Evolutionary conservation across 2,113 vertebrate genomes (phyloP), one percentile per base, ranked within the genome.

Genomic region (Bagarius yarrelli): DNA sequence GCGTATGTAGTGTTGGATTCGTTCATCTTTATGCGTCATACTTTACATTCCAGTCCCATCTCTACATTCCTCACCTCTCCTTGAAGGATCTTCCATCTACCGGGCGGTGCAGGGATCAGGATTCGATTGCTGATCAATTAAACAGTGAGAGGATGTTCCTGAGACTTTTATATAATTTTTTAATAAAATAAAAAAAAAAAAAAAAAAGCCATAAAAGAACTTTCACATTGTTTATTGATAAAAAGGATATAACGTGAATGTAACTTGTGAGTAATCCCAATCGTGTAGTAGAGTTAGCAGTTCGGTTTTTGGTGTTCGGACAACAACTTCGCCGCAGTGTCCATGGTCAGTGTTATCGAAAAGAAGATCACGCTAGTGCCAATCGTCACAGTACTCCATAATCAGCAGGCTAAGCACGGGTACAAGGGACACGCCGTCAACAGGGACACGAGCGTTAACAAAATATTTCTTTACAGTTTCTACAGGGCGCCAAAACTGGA

Each of bases 151-250:
- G n/a, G n/a, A n/a, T n/a, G n/a, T n/a, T n/a, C n/a, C 8, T 27
- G 15, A 12, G 4, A 34, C 9, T 60, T 50, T 21, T 53, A 2
- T 32, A 27, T 23, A 0, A 1, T 15, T n/a, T 52, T 8, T 34
- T 19, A n/a, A n/a, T n/a, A n/a, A n/a, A 15, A 32, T 18, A 2
- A 50, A 14, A 3, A 67, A 71, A 12, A 8, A 32, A 18, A 4
- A 64, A 34, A 50, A 44, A 23, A 8, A 63, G 27, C 30, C 64
- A 53, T 4, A 18, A n/a, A 61, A 27, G 16, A 12, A 14, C 78
- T 36, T 84, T 89, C 59, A 83, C 64, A 86, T 88, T 88, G 86
- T 96, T 96, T 96, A 96, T 95, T 96, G 92, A 47, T 47, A 92
- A 94, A 96, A 95, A 92, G 88, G 82, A 90, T 91, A 93, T 85